phyloP scores from a whole-genome alignment of 2,797 vertebrate species.

The Oreochromis grahami region DNA sequence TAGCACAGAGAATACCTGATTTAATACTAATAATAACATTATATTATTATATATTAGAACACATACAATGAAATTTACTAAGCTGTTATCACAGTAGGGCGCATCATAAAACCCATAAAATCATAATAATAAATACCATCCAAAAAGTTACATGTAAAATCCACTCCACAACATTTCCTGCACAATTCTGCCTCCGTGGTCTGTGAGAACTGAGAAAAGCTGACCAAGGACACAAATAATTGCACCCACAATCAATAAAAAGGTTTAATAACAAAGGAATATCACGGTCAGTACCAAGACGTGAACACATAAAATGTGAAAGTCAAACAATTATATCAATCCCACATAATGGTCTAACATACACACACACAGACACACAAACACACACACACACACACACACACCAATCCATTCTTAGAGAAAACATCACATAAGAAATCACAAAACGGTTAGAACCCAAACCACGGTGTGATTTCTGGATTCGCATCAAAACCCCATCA shows the following conservation, averaged over 20 bases:
- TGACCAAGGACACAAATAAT: background rate
- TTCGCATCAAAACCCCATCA: background rate
- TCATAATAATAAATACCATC: background rate
- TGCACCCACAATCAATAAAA: background rate
- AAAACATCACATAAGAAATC: background rate
- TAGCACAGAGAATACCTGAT: background rate
- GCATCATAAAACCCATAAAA: background rate
- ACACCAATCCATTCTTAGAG: background rate
- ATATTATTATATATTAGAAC: background rate
- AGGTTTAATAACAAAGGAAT: background rate
- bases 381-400: background rate
- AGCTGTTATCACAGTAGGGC: background rate
- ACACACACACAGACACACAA: background rate
- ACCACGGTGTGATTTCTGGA: conserved; percentile 3
- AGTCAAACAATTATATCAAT: background rate
- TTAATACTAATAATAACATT: background rate
- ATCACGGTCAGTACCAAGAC: background rate
- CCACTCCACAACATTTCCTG: background rate
- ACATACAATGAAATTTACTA: background rate
- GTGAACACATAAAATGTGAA: background rate
- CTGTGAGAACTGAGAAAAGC: background rate
- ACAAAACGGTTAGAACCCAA: background rate
- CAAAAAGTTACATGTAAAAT: background rate
- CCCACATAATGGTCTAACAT: background rate
- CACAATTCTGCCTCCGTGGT: background rate